Evolutionary conservation across 2,888 invertebrate species (phyloP).

Genomic region (Priocnemis perturbator): DNA sequence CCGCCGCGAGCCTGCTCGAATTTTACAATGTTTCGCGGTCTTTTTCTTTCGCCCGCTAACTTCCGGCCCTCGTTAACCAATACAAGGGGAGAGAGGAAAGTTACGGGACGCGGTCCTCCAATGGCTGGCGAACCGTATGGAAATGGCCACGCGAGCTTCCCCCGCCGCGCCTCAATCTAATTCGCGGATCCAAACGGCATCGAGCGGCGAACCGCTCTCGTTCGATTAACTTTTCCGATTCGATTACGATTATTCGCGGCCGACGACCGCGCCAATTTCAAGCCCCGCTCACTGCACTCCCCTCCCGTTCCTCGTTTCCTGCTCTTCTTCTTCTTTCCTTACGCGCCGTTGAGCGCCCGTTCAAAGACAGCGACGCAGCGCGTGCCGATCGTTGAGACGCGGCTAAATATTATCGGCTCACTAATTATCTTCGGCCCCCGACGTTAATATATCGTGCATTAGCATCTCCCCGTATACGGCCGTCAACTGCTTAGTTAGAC

Average conservation of each 20-base stretch:
- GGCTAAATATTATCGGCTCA: no score
- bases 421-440: no score
- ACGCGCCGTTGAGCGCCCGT: no score
- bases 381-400: no score
- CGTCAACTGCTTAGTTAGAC: no score
- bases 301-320: background rate
- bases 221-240: slow-evolving; percentile 39
- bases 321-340: no score
- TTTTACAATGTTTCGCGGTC: no score
- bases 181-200: slow-evolving; percentile 23
- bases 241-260: slow-evolving; percentile 32
- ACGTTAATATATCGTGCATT: no score
- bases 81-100: slow-evolving; percentile 38
- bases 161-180: slow-evolving; percentile 18
- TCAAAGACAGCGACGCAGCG: no score
- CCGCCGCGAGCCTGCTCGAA: no score
- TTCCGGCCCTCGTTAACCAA: slow-evolving; percentile 49
- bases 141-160: slow-evolving; percentile 16
- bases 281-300: no score
- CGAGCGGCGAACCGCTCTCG: background rate
- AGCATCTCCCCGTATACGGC: no score
- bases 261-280: slow-evolving; percentile 1
- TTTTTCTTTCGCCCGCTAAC: slow-evolving; percentile 29
- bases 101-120: slow-evolving; percentile 19
- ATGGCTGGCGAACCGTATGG: slow-evolving; percentile 25